These are phyloP conservation scores for Cremastinae sp. DNA, from an alignment of 2,888 invertebrate species.

Conservation along the genomic window DNA sequence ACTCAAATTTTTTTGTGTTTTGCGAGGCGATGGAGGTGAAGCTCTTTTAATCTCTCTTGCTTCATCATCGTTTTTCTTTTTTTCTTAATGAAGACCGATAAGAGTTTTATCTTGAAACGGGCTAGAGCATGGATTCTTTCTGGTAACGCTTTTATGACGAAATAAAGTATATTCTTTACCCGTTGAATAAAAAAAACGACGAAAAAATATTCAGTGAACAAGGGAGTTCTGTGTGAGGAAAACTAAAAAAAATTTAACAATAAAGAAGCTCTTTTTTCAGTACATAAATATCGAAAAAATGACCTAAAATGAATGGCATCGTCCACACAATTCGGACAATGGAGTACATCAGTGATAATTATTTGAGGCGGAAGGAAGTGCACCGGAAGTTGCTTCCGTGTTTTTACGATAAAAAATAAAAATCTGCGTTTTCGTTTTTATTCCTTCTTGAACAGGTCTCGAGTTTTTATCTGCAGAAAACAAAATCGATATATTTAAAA, in stretches of 20 bases:
- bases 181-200: no score
- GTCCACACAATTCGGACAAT: constrained; percentile 8
- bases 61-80: constrained; percentile 31
- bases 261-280: no score
- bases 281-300: constrained; percentile 32
- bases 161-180: no score
- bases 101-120: constrained; percentile 59
- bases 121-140: constrained; percentile 30
- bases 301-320: constrained; percentile 3
- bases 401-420: constrained; percentile 58
- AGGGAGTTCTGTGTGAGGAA: no score
- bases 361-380: constrained; percentile 70
- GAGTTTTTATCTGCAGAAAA: neutral
- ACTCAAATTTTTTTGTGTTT: no score
- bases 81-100: constrained; percentile 61
- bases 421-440: constrained; percentile 14
- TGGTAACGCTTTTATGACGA: no score
- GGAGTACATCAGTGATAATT: constrained; percentile 60
- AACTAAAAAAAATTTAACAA: no score
- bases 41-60: constrained; percentile 26
- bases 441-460: neutral
- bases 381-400: constrained; percentile 73
- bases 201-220: no score
- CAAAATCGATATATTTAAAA: neutral
- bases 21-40: no score